Percentiles rank a stretch among this genome's conserved stretches.
phyloP scores from a whole-genome alignment of 2,113 vertebrate species.

The Polyodon spathula region DNA sequence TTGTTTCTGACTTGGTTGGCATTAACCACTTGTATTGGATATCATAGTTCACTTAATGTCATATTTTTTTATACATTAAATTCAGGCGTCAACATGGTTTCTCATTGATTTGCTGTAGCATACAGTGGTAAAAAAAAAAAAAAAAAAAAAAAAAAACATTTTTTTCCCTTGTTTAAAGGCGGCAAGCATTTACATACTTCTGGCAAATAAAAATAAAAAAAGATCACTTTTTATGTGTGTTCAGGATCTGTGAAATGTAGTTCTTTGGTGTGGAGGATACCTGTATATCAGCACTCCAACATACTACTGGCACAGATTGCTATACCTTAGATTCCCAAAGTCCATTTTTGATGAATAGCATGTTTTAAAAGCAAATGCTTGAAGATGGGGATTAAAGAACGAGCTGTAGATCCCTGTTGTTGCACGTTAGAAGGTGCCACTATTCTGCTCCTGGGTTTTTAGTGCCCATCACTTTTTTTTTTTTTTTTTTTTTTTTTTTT shows the following conservation, averaged over 20 bases:
- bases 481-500: conserved; percentile 2
- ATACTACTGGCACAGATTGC: conserved; percentile 22
- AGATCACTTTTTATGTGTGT: conserved; percentile 29
- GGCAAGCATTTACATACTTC: conserved; percentile 62
- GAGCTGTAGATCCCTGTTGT: conserved; percentile 6
- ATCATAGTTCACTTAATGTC: background rate
- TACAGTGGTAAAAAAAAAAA: conserved; percentile 25
- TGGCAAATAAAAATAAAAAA: conserved; percentile 46
- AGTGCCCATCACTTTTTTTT: conserved; percentile 11
- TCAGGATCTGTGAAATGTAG: conserved; percentile 50
- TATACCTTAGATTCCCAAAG: conserved; percentile 16
- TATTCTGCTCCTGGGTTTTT: background rate
- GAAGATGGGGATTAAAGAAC: background rate
- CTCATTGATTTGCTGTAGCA: conserved; percentile 15
- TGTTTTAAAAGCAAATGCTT: background rate
- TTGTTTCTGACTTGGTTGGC: background rate
- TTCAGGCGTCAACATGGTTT: background rate
- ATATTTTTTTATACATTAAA: background rate
- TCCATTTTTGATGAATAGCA: conserved; percentile 15
- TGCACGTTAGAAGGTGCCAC: conserved; percentile 6
- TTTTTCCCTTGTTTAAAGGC: conserved; percentile 69
- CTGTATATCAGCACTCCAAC: conserved; percentile 43
- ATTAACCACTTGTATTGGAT: background rate
- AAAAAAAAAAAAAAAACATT: conserved; percentile 39
- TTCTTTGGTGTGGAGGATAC: conserved; percentile 86